Evolutionary conservation across 1,140 invertebrate genomes (phyloP).

Genomic region (Ectropis grisescens): DNA sequence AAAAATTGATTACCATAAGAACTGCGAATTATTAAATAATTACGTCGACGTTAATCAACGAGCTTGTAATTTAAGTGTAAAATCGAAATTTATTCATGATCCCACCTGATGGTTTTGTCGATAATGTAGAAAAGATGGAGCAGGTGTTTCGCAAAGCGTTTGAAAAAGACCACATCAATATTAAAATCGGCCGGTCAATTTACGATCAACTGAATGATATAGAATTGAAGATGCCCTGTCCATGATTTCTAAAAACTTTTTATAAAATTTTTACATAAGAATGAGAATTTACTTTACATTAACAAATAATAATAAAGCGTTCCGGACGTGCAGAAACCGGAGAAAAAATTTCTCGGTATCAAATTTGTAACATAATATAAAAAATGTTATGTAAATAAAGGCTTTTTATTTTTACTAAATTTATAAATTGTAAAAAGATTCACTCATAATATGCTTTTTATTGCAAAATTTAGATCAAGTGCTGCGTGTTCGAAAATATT

Average conservation of each 20-base stretch:
- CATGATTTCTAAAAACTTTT: slow-evolving; percentile 2
- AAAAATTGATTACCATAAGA: background rate
- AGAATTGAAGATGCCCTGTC: slow-evolving; percentile 1
- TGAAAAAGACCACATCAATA: slow-evolving; percentile 3
- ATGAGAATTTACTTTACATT: background rate
- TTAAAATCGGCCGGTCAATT: slow-evolving; percentile 1
- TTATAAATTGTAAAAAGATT: too few species aligned
- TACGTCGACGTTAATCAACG: background rate
- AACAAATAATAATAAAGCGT: background rate
- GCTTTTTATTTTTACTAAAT: too few species aligned
- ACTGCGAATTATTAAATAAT: background rate
- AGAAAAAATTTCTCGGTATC: slow-evolving; percentile 4
- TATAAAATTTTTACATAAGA: background rate
- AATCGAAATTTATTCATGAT: background rate
- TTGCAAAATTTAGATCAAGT: too few species aligned
- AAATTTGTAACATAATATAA: slow-evolving; percentile 4
- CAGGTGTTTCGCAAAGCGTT: slow-evolving; percentile 2
- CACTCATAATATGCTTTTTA: too few species aligned
- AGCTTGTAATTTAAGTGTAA: background rate
- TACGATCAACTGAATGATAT: slow-evolving; percentile 3
- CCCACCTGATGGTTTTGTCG: background rate
- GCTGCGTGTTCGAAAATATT: too few species aligned
- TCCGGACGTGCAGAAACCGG: slow-evolving; percentile 2
- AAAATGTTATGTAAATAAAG: too few species aligned
- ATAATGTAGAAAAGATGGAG: background rate